Conservation (phyloP, 2,888 invertebrate species). For the Macroteleia sp. region DNA sequence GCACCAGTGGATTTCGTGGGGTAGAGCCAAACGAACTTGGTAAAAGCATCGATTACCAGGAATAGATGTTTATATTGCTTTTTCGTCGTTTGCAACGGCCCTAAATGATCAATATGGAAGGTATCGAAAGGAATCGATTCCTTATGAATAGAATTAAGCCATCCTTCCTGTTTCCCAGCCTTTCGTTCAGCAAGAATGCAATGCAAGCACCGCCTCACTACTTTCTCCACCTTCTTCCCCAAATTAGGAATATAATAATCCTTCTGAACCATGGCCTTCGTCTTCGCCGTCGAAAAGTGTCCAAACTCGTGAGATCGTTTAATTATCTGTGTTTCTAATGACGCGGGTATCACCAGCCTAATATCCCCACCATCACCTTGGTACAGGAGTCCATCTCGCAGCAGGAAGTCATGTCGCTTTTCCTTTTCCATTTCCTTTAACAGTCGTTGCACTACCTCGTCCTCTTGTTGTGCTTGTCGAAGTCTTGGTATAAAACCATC, state of each 20-base stretch:
- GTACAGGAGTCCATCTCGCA: constrained; percentile 37
- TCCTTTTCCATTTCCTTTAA: constrained; percentile 18
- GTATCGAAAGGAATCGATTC: constrained; percentile 5
- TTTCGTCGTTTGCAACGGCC: constrained; percentile 12
- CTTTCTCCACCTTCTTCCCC: constrained; percentile 23
- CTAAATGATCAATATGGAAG: neutral
- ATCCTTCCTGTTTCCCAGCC: constrained; percentile 69
- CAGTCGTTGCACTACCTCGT: constrained; percentile 14
- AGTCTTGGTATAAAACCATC: constrained; percentile 38
- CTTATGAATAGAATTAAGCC: constrained; percentile 2
- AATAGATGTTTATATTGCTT: constrained; percentile 15
- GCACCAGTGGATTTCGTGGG: constrained; percentile 42
- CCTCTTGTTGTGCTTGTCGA: constrained; percentile 34
- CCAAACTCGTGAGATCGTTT: constrained; percentile 35
- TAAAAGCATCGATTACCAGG: neutral
- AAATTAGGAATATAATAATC: constrained; percentile 34
- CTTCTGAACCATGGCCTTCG: constrained; percentile 23
- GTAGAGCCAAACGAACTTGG: constrained; percentile 31
- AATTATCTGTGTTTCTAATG: constrained; percentile 25
- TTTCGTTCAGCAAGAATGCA: constrained; percentile 47
- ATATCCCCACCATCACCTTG: constrained; percentile 28
- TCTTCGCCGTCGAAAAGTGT: constrained; percentile 28
- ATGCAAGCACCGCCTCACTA: constrained; percentile 15
- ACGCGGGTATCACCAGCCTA: constrained; percentile 27
- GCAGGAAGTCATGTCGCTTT: constrained; percentile 7